A percentile compares a stretch with the other conserved stretches of the same genome.
These are phyloP conservation scores for Solenopsis fugax DNA, from an alignment of 1,140 invertebrate genomes.

Conservation along the genomic window DNA sequence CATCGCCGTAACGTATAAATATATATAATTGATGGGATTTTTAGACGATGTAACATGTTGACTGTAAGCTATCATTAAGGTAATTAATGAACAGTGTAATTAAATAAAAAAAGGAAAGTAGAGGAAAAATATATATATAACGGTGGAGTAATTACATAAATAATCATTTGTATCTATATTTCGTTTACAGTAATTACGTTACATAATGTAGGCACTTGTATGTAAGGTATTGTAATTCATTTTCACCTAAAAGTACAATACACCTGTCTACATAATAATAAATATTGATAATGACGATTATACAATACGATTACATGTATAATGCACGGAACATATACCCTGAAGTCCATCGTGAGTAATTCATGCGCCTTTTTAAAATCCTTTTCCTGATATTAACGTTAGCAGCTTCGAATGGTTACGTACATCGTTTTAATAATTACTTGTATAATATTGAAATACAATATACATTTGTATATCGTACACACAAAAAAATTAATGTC, in stretches of 20 bases:
- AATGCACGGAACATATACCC: constrained; percentile 7
- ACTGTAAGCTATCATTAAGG: constrained; percentile 4
- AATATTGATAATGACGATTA: constrained; percentile 48
- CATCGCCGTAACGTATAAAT: constrained; percentile 11
- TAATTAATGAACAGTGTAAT: constrained; percentile 20
- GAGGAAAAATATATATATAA: constrained; percentile 16
- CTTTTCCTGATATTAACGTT: background rate
- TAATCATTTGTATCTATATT: constrained; percentile 70
- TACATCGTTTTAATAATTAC: background rate
- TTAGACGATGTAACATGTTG: constrained; percentile 21
- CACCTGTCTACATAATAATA: constrained; percentile 53
- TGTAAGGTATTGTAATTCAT: constrained; percentile 65
- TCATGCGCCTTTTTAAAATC: background rate
- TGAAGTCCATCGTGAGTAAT: background rate
- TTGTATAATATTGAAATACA: background rate
- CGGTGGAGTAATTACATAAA: constrained; percentile 56
- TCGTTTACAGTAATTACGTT: constrained; percentile 68
- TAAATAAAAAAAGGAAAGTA: constrained; percentile 12
- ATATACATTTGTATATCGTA: background rate
- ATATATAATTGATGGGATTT: constrained; percentile 7
- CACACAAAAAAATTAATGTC: too few species aligned
- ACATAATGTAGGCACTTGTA: constrained; percentile 76
- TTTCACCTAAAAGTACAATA: constrained; percentile 66
- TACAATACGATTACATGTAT: constrained; percentile 14
- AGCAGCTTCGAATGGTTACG: background rate